A percentile compares a stretch with the other conserved stretches of the same genome.
phyloP scores from a whole-genome alignment of 2,888 invertebrate species.

The Neoitamus cyanurus region DNA sequence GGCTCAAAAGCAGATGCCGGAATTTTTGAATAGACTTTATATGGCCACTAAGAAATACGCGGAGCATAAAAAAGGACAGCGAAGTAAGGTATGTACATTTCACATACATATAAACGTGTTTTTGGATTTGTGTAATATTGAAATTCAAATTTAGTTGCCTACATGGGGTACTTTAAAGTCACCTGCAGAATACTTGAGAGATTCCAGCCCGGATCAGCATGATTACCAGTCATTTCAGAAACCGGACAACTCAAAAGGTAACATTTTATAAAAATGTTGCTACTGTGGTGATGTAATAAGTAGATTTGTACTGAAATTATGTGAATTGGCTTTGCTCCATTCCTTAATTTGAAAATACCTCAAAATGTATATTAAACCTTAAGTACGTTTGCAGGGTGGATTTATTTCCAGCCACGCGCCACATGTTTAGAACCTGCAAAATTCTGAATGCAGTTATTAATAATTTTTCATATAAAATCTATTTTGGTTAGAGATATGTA shows the following conservation, averaged over 20 bases:
- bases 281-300: neutral
- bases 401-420: no score
- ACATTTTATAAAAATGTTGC: neutral
- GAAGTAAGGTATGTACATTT: neutral
- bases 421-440: no score
- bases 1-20: constrained; percentile 79
- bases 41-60: constrained; percentile 75
- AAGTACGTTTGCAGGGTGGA: no score
- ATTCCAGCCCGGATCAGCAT: neutral
- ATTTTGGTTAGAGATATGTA: no score
- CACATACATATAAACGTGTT: neutral
- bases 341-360: no score
- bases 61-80: constrained; percentile 64
- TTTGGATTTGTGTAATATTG: no score
- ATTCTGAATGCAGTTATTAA: no score
- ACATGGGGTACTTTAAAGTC: constrained; percentile 5
- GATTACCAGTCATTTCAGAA: neutral
- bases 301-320: neutral
- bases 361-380: no score
- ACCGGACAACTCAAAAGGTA: neutral
- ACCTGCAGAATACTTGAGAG: neutral
- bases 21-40: constrained; percentile 77
- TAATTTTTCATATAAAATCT: no score
- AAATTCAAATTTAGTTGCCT: neutral
- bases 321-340: neutral